Evolutionary conservation across 2,888 invertebrate species (phyloP).

Genomic region (Patella ulyssiponensis): DNA sequence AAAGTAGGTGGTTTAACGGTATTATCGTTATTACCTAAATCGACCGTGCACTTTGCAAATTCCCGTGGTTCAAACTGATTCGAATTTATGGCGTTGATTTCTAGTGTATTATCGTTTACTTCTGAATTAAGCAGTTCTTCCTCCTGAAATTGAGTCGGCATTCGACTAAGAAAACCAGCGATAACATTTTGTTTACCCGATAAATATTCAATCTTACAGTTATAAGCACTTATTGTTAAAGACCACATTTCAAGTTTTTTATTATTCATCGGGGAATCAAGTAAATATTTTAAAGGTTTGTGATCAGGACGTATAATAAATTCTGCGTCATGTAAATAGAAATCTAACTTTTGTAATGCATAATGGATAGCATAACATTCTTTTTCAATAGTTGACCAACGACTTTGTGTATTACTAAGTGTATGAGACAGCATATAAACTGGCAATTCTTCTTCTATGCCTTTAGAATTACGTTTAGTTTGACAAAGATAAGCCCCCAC

Average conservation of each 20-base stretch:
- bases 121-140: neutral
- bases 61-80: neutral
- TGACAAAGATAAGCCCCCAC: conserved; percentile 15
- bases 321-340: conserved; percentile 25
- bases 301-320: conserved; percentile 32
- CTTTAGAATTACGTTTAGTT: neutral
- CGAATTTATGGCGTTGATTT: neutral
- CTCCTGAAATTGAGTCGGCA: neutral
- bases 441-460: neutral
- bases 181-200: conserved; percentile 22
- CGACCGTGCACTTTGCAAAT: neutral
- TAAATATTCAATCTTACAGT: conserved; percentile 30
- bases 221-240: conserved; percentile 31
- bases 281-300: conserved; percentile 29
- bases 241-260: conserved; percentile 36
- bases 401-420: conserved; percentile 5
- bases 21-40: neutral
- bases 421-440: conserved; percentile 11
- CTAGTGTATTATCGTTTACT: neutral
- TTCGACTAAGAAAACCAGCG: conserved; percentile 21
- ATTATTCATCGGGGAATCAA: conserved; percentile 32
- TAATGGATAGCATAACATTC: conserved; percentile 22
- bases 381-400: conserved; percentile 21
- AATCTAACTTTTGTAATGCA: conserved; percentile 27
- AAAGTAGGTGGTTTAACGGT: neutral